Base-by-base conservation (phyloP, 2,113 vertebrate species). In the Microcebus tavaratra region DNA sequence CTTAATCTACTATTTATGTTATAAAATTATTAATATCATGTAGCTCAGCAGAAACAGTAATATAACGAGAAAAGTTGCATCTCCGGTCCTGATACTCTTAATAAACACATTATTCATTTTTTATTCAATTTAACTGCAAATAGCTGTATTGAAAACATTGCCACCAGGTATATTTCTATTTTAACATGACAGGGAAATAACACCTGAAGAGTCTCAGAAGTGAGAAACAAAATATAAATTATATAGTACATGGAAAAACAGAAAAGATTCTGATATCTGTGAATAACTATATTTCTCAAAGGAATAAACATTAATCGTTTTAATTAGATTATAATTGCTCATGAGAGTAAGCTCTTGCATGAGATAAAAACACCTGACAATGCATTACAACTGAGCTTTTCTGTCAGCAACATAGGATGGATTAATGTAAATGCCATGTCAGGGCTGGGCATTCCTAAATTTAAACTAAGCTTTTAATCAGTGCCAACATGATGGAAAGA, bases 291-390 rank as follows among this genome's bases (percentile, higher is more conserved):
- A 79, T 98, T 98, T 98, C 98, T 91, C 98, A 95, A 85, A 97
- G 96, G 98, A 97, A 96, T 96, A 98, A 98, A 97, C 98, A 98
- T 98, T 98, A 98, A 97, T 98, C 97, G 68, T 94, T 98, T 98
- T 98, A 98, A 98, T 98, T 98, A 98, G 96, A 92, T 98, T 97
- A 95, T 98, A 98, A 98, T 98, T 98, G 97, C 96, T 97, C 39
- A 9, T 95, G 97, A 97, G 96, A 97, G 97, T 86, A 48, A 87
- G 95, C 93, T 97, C 96, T 98, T 95, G 78, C 73, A 70, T 83
- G 91, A 97, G 95, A 98, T 98, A 97, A 98, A 98, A 98, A 98
- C 94, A 97, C 94, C 95, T 98, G 97, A 96, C 94, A 96, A 81
- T 94, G 90, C 63, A 85, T 96, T 96, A 88, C 91, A 86, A 70